Base-by-base conservation (phyloP, 2,113 vertebrate genomes). In the Peromyscus polionotus region DNA sequence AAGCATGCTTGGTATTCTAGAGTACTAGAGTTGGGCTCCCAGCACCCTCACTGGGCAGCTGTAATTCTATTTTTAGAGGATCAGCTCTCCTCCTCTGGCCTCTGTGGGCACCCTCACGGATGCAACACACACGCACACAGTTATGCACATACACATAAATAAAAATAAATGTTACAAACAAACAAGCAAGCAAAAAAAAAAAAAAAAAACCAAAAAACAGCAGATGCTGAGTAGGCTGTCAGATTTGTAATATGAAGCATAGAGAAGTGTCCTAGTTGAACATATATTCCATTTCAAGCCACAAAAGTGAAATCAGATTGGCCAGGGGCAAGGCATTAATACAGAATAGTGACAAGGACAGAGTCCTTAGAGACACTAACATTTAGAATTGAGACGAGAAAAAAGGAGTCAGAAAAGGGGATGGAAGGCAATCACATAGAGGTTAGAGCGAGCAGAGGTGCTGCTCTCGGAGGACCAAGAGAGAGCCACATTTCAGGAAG, bases 331-430 rank as follows among this genome's bases (percentile, higher is more conserved):
- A 68, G 57, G 45, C 5, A 70, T 39, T 77, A 20, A 67, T 51
- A 84, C 1, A 85, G 48, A 75, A 76, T 54, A 90, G 22, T 17
- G 31, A 70, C 61, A 70, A 87, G 31, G 24, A 67, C 3, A 28
- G 88, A 92, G 36, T 5, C 28, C 24, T 67, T 42, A 20, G n/a
- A 39, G 19, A 36, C 2, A 36, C 22, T 6, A 68, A 11, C 4
- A n/a, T 89, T 93, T 91, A 95, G 70, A 93, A 93, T 59, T 88
- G 65, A 93, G 70, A 81, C 42, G 95, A 39, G 79, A 85, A 33
- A 73, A 88, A 72, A 83, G 3, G n/a, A 65, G 0, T 48, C 80
- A 68, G 45, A n/a, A 79, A 42, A 84, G 31, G 54, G 68, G 54
- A 90, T 16, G 33, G 31, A 81, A 95, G 63, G 19, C 51, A 28